Percentiles rank a stretch among this genome's conserved stretches.
phyloP scores from a whole-genome alignment of 2,113 vertebrate genomes.

The Heteronetta atricapilla region DNA sequence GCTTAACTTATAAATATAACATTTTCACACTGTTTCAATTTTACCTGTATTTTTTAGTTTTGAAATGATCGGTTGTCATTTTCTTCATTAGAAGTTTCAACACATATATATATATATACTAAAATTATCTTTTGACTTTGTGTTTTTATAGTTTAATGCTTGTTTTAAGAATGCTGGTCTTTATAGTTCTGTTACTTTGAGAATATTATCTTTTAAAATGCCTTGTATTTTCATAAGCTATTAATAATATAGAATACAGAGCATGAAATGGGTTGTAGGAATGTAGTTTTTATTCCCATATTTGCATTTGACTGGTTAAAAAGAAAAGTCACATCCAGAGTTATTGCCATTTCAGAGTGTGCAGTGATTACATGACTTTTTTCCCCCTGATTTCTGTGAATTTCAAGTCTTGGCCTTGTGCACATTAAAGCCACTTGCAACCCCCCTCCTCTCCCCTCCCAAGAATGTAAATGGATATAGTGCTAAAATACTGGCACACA shows the following conservation, averaged over 20 bases:
- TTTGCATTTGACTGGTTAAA: background rate
- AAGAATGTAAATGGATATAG: background rate
- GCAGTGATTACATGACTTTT: background rate
- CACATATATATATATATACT: background rate
- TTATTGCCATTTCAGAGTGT: slow-evolving; percentile 8
- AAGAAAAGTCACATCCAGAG: background rate
- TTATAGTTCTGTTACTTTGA: background rate
- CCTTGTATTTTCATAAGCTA: background rate
- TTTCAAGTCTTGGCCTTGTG: background rate
- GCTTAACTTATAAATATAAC: background rate
- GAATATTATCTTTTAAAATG: background rate
- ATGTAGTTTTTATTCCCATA: background rate
- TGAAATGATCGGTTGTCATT: background rate
- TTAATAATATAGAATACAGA: background rate
- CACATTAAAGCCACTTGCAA: background rate
- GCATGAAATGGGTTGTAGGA: background rate
- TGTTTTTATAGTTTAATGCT: background rate
- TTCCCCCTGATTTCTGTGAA: background rate
- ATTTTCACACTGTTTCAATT: background rate
- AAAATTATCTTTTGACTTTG: background rate
- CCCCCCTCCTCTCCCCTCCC: background rate
- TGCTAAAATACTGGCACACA: background rate
- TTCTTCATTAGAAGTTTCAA: background rate
- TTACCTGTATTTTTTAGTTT: background rate
- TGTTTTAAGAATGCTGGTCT: background rate